Conservation (phyloP, 1,140 invertebrate species). For the Drosophila truncata region DNA sequence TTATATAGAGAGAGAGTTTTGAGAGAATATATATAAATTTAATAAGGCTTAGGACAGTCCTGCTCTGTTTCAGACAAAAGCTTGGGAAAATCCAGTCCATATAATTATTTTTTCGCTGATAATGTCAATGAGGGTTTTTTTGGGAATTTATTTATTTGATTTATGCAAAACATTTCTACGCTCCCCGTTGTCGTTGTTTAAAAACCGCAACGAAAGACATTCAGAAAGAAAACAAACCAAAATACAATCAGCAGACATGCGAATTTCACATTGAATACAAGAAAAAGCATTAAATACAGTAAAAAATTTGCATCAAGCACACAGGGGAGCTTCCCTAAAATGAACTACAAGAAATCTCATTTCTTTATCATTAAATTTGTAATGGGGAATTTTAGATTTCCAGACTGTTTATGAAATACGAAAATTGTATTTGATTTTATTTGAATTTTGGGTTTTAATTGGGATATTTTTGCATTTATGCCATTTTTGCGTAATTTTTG, state of each 20-base stretch:
- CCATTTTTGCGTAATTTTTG: too few relatives aligned
- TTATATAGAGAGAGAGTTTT: neutral
- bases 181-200: neutral
- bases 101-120: conserved; percentile 11
- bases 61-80: neutral
- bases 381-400: neutral
- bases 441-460: neutral
- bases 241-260: conserved; percentile 34
- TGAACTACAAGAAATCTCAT: neutral
- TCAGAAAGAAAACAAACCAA: conserved; percentile 27
- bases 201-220: conserved; percentile 33
- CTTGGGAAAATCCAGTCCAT: conserved; percentile 4
- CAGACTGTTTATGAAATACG: neutral
- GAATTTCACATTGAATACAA: conserved; percentile 26
- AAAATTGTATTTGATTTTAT: neutral
- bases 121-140: conserved; percentile 14
- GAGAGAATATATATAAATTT: neutral
- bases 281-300: conserved; percentile 17
- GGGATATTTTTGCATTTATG: neutral
- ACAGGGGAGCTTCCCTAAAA: conserved; percentile 1
- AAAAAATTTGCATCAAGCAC: conserved; percentile 19
- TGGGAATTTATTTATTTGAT: conserved; percentile 29
- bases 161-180: conserved; percentile 23
- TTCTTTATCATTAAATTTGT: neutral
- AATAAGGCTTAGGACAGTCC: too few relatives aligned